Evolutionary conservation across 2,888 invertebrate species (phyloP).

Genomic region (Tridacna gigas): DNA sequence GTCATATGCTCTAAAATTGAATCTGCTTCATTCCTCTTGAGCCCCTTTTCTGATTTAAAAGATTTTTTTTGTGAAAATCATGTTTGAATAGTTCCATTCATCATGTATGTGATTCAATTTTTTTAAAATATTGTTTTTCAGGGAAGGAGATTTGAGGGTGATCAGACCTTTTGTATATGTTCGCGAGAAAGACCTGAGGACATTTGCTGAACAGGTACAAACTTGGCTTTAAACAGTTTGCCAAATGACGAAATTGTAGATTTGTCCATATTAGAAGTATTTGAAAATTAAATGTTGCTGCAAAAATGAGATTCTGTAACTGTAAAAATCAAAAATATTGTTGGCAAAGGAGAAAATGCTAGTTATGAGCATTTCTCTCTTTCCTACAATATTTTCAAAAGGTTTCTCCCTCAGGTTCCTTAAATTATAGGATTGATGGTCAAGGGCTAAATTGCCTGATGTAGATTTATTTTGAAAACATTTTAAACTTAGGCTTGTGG

Average conservation of each 20-base stretch:
- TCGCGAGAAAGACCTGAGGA: conserved; percentile 90
- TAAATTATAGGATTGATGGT: too few species aligned
- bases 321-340: neutral
- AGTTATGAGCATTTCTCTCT: neutral
- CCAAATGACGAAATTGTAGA: neutral
- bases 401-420: too few species aligned
- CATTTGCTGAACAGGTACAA: conserved; percentile 88
- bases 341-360: neutral
- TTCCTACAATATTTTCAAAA: too few species aligned
- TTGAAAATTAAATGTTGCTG: too few species aligned
- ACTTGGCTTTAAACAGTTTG: neutral
- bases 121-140: conserved; percentile 83
- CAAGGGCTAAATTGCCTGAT: too few species aligned
- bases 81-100: too few species aligned
- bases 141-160: conserved; percentile 92
- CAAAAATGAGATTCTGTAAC: too few species aligned
- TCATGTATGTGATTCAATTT: neutral
- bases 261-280: too few species aligned
- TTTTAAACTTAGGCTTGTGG: too few species aligned
- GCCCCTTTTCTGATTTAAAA: neutral
- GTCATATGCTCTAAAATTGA: too few species aligned
- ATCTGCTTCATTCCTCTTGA: too few species aligned
- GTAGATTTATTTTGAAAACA: too few species aligned
- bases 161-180: conserved; percentile 95
- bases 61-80: neutral